Conservation (phyloP, 2,113 vertebrate species). For the Festucalex cinctus region DNA sequence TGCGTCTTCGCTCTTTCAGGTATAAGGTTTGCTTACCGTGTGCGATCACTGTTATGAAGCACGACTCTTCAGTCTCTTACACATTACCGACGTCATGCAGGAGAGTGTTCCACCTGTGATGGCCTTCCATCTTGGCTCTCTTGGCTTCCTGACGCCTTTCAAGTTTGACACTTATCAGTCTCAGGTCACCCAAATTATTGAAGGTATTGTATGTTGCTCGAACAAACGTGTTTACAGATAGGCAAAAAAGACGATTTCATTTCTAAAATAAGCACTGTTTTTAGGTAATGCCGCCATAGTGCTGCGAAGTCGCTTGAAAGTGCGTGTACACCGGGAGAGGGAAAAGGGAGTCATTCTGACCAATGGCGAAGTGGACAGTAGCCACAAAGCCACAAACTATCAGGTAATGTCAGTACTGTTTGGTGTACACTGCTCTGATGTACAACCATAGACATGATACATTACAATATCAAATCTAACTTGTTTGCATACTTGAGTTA, state of each 20-base stretch:
- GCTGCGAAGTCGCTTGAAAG: slow-evolving; percentile 75
- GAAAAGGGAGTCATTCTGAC: slow-evolving; percentile 67
- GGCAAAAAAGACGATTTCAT: background rate
- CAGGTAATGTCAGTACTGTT: slow-evolving; percentile 53
- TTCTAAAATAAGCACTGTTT: background rate
- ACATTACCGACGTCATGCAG: slow-evolving; percentile 30
- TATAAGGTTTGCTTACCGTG: slow-evolving; percentile 19
- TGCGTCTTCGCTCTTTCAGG: slow-evolving; percentile 81
- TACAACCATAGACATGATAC: background rate
- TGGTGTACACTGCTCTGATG: background rate
- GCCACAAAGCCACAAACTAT: slow-evolving; percentile 64
- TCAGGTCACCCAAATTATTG: slow-evolving; percentile 76
- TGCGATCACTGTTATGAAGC: rapidly evolving
- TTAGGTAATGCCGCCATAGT: slow-evolving; percentile 76
- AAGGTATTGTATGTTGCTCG: slow-evolving; percentile 59
- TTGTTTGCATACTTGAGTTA: background rate
- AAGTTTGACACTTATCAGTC: slow-evolving; percentile 77
- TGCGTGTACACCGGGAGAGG: slow-evolving; percentile 64
- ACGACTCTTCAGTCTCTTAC: background rate
- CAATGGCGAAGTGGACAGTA: slow-evolving; percentile 57
- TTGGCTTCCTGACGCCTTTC: slow-evolving; percentile 79
- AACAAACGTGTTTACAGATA: background rate
- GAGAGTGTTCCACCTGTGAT: slow-evolving; percentile 80
- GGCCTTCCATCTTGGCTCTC: slow-evolving; percentile 79
- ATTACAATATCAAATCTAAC: background rate